Evolutionary conservation across 2,797 vertebrate species (phyloP).

Genomic region (Leptoclinus maculatus): DNA sequence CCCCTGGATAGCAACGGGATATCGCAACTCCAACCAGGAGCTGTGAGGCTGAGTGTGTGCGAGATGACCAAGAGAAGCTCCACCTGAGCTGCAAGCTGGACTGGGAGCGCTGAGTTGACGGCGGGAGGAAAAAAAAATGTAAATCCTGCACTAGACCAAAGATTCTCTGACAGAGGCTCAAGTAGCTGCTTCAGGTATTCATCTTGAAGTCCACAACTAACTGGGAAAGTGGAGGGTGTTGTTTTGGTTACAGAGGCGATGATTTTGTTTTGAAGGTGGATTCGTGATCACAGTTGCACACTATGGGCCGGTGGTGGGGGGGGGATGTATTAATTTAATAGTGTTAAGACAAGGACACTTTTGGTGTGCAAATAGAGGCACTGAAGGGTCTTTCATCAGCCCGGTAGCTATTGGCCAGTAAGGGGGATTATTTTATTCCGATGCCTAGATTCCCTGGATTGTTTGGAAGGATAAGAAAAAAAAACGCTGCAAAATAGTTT

Average conservation of each 20-base stretch:
- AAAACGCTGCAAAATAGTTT: conserved; percentile 69
- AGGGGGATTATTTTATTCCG: conserved; percentile 27
- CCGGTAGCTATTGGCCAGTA: conserved; percentile 68
- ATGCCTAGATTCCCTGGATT: conserved; percentile 37
- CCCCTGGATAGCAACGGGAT: conserved; percentile 41
- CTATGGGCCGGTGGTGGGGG: background rate
- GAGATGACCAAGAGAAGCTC: conserved; percentile 48
- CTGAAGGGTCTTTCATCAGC: conserved; percentile 58
- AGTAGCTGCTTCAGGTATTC: conserved; percentile 39
- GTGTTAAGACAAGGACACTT: conserved; percentile 50
- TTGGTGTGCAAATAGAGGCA: conserved; percentile 35
- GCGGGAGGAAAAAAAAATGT: conserved; percentile 7
- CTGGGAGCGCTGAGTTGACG: conserved; percentile 13
- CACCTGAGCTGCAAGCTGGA: conserved; percentile 37
- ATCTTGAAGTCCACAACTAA: conserved; percentile 23
- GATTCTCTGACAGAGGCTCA: conserved; percentile 38
- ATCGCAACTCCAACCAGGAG: conserved; percentile 51
- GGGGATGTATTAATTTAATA: conserved; percentile 18
- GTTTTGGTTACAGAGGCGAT: conserved; percentile 38
- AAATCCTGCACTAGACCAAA: conserved; percentile 63
- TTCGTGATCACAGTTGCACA: conserved; percentile 36
- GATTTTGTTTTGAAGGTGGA: conserved; percentile 43
- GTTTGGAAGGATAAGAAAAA: conserved; percentile 46
- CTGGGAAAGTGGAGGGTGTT: conserved; percentile 36
- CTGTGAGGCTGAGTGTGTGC: conserved; percentile 37